Percentiles rank a stretch among this genome's conserved stretches.
These are phyloP conservation scores for Gortyna flavago DNA, from an alignment of 2,888 invertebrate species.

Conservation along the genomic window DNA sequence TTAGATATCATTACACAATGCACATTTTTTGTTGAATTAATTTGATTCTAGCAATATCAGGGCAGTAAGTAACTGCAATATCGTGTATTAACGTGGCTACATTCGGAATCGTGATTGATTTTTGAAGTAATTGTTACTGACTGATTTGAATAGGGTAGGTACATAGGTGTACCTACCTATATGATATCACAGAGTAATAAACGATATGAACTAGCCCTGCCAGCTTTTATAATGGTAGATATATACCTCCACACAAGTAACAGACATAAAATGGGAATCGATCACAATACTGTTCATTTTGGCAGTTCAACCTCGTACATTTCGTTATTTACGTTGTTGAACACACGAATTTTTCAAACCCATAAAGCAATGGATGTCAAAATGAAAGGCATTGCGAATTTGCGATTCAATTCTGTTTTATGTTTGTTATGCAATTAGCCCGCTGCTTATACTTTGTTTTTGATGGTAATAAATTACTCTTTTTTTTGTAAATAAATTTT, in stretches of 20 bases:
- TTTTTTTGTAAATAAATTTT: background rate
- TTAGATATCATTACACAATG: background rate
- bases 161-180: background rate
- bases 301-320: background rate
- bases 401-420: background rate
- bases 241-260: background rate
- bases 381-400: background rate
- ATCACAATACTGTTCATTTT: background rate
- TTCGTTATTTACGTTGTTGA: background rate
- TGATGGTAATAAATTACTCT: background rate
- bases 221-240: background rate
- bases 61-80: background rate
- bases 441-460: background rate
- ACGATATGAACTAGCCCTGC: background rate
- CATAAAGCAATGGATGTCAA: background rate
- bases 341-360: background rate
- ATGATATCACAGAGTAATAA: background rate
- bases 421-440: background rate
- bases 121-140: conserved; percentile 13
- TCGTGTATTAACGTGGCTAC: background rate
- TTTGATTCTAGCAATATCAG: background rate
- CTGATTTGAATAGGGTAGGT: conserved; percentile 18
- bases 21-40: background rate
- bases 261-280: background rate
- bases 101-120: conserved; percentile 13